phyloP scores from a whole-genome alignment of 2,888 invertebrate genomes.

The Orthosia gracilis region DNA sequence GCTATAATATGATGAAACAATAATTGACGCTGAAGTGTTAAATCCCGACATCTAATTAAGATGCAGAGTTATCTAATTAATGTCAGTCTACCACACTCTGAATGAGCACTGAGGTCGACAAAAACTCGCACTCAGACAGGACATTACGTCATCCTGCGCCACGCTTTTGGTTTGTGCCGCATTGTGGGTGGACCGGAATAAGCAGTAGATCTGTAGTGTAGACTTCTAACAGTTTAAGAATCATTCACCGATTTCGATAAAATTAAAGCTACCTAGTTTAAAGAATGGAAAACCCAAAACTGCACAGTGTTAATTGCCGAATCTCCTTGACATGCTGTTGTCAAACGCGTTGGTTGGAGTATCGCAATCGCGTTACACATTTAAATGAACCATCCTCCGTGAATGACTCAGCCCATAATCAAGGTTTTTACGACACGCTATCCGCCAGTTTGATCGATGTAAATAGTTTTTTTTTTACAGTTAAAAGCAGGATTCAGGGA shows the following conservation, averaged over 20 bases:
- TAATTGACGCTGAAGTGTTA: slow-evolving; percentile 9
- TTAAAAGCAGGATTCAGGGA: slow-evolving; percentile 1
- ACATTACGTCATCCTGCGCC: slow-evolving; percentile 72
- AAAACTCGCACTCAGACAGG: slow-evolving; percentile 64
- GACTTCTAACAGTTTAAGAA: slow-evolving; percentile 18
- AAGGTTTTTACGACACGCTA: slow-evolving; percentile 32
- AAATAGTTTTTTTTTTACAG: slow-evolving; percentile 8
- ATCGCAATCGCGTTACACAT: slow-evolving; percentile 40
- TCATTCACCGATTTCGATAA: slow-evolving; percentile 23
- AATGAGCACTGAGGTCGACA: slow-evolving; percentile 56
- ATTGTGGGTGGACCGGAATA: slow-evolving; percentile 55
- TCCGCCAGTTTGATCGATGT: slow-evolving; percentile 23
- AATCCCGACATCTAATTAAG: slow-evolving; percentile 18
- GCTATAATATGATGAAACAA: background rate
- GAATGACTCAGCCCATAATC: slow-evolving; percentile 45
- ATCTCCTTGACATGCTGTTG: slow-evolving; percentile 49
- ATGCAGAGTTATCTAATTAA: slow-evolving; percentile 40
- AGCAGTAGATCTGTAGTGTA: slow-evolving; percentile 9
- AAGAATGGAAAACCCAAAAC: slow-evolving; percentile 41
- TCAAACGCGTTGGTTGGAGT: slow-evolving; percentile 25
- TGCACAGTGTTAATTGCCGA: slow-evolving; percentile 39
- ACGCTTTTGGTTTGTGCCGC: slow-evolving; percentile 56
- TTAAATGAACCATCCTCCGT: slow-evolving; percentile 36
- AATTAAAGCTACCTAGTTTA: background rate
- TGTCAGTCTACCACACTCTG: slow-evolving; percentile 32